Evolutionary conservation across 2,113 vertebrate species (phyloP), one percentile per base, ranked within the genome.

Genomic region (mouse (Mus musculus)): DNA sequence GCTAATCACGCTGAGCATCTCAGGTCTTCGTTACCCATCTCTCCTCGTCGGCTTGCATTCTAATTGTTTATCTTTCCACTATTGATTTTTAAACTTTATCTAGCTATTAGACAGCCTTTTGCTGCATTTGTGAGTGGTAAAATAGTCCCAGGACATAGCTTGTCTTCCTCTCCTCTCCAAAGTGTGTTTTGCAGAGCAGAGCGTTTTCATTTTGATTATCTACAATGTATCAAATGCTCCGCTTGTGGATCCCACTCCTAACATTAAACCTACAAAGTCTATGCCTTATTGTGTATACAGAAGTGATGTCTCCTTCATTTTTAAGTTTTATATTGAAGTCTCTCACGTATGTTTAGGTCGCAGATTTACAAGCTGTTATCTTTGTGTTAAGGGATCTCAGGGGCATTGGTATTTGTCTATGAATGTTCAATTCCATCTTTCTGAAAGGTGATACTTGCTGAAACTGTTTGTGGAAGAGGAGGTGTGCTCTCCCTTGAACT

Each of bases 131-230:
- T 88, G 49, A 46, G 26, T 67, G 80, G 65, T 30, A 89, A 72
- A 56, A 7, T 92, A 59, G 67, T n/a, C 36, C 52, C 46, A 72
- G 13, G 46, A 24, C 30, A 33, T 73, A 87, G 36, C 46, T 28
- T 73, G 33, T 65, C 54, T 80, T 75, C 65, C 24, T 54, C 65
- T 69, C 39, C 14, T 52, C 19, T 80, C 61, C 33, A 88, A 12
- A 88, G 10, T 33, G 42, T 46, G n/a, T 94, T 93, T 91, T 84
- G 84, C 33, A 94, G 14, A 85, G 14, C 36, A 89, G 65, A 67
- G 56, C 22, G 72, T 82, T 94, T 88, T 87, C 42, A 82, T 91
- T 75, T 91, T 88, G 33, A 88, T 75, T 36, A 67, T 88, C 59
- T 69, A 10, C 46, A 20, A 78, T 65, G 56, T 89, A 46, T 73